A percentile compares a stretch with the other conserved stretches of the same genome.
Evolutionary conservation across 2,888 invertebrate genomes (phyloP).

Genomic region (Pyrgus malvae): DNA sequence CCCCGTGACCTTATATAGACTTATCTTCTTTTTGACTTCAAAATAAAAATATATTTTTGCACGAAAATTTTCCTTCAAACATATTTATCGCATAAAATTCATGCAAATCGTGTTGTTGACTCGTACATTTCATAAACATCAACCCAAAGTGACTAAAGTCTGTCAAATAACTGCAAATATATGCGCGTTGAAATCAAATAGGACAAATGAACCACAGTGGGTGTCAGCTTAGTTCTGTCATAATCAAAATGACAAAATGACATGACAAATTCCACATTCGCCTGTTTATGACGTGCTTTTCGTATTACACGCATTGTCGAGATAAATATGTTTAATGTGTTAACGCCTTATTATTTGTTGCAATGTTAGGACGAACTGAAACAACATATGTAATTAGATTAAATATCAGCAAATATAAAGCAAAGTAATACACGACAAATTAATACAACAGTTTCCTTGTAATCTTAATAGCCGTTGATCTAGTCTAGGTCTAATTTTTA

Average conservation of each 20-base stretch:
- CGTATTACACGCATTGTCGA: slow-evolving; percentile 1
- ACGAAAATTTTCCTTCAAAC: background rate
- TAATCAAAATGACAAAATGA: slow-evolving; percentile 21
- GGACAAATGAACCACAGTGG: slow-evolving; percentile 10
- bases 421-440: too few species aligned
- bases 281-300: slow-evolving; percentile 6
- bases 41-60: too few species aligned
- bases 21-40: too few species aligned
- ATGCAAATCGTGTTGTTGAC: background rate
- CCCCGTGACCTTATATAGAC: too few species aligned
- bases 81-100: background rate
- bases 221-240: slow-evolving; percentile 10
- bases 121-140: slow-evolving; percentile 10
- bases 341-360: background rate
- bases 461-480: too few species aligned
- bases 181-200: slow-evolving; percentile 5
- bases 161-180: slow-evolving; percentile 18
- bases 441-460: too few species aligned
- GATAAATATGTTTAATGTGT: slow-evolving; percentile 1
- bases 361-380: background rate
- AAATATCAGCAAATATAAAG: too few species aligned
- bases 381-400: background rate
- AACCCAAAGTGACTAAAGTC: slow-evolving; percentile 1
- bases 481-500: too few species aligned
- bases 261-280: slow-evolving; percentile 13